A percentile compares a stretch with the other conserved stretches of the same genome.
These are phyloP conservation scores for Noctua comes DNA, from an alignment of 2,888 invertebrate species.

Conservation along the genomic window DNA sequence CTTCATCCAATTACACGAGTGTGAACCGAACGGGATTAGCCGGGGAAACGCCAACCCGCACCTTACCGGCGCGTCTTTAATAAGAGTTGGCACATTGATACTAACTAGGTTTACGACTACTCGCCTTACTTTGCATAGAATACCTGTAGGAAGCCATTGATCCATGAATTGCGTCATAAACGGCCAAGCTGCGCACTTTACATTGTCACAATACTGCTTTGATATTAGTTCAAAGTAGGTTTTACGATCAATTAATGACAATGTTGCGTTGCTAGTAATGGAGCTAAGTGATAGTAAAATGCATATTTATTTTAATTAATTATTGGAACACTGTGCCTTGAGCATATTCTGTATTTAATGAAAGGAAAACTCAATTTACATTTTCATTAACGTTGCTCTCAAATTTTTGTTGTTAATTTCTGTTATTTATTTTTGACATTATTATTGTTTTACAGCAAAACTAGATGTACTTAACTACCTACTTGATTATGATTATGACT, in stretches of 20 bases:
- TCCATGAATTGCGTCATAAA: conserved; percentile 45
- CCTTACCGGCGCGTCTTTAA: conserved; percentile 69
- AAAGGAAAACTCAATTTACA: not conserved
- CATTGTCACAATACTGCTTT: conserved; percentile 42
- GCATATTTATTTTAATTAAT: conserved; percentile 1
- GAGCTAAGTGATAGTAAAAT: conserved; percentile 1
- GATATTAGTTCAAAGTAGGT: conserved; percentile 35
- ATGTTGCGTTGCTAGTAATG: conserved; percentile 14
- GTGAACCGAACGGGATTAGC: conserved; percentile 87
- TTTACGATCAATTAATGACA: conserved; percentile 48
- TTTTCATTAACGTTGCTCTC: not conserved
- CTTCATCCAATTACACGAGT: conserved; percentile 89
- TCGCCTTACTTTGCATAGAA: conserved; percentile 43
- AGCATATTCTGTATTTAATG: not conserved
- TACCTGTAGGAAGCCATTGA: conserved; percentile 36
- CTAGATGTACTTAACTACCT: too few species aligned
- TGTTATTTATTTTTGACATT: conserved; percentile 1
- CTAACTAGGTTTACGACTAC: conserved; percentile 69
- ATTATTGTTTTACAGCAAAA: conserved; percentile 8
- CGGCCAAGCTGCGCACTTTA: conserved; percentile 30
- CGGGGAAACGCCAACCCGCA: conserved; percentile 74
- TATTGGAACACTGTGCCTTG: not conserved
- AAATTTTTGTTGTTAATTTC: not conserved
- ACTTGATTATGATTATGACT: too few species aligned
- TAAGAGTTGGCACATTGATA: conserved; percentile 68